Evolutionary conservation across 2,888 invertebrate genomes (phyloP).

Genomic region (Galerucella calmariensis): DNA sequence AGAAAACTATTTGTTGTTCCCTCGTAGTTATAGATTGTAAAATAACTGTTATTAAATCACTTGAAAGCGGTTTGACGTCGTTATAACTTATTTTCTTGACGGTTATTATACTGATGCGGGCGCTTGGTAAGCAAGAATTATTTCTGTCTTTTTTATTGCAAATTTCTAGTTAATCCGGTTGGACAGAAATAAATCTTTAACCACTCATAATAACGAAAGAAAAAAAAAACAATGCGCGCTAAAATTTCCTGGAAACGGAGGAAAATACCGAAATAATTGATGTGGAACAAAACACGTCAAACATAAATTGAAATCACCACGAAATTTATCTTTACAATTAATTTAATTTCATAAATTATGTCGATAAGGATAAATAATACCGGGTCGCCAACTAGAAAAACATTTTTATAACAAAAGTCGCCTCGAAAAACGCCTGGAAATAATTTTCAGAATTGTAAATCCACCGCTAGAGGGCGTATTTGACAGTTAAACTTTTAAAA

Average conservation of each 20-base stretch:
- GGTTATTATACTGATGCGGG: background rate
- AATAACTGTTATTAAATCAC: background rate
- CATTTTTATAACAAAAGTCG: too few species aligned
- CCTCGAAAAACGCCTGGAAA: too few species aligned
- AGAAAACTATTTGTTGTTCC: background rate
- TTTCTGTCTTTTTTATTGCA: constrained; percentile 33
- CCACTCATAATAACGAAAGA: background rate
- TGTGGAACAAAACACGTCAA: too few species aligned
- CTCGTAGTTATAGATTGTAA: background rate
- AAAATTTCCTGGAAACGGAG: background rate
- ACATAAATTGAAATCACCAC: too few species aligned
- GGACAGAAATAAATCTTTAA: constrained; percentile 38
- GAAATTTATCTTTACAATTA: too few species aligned
- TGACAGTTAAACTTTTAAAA: too few species aligned
- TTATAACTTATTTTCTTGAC: background rate
- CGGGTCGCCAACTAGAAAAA: too few species aligned
- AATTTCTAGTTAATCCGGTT: constrained; percentile 28
- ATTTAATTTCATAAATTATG: too few species aligned
- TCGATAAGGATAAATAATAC: too few species aligned
- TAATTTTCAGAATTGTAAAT: too few species aligned
- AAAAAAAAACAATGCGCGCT: constrained; percentile 7
- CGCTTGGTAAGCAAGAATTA: constrained; percentile 4
- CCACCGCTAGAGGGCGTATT: too few species aligned
- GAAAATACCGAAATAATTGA: too few species aligned
- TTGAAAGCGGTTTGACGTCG: background rate